phyloP scores from a whole-genome alignment of 1,140 invertebrate species.

The Tetramorium parvispinum region DNA sequence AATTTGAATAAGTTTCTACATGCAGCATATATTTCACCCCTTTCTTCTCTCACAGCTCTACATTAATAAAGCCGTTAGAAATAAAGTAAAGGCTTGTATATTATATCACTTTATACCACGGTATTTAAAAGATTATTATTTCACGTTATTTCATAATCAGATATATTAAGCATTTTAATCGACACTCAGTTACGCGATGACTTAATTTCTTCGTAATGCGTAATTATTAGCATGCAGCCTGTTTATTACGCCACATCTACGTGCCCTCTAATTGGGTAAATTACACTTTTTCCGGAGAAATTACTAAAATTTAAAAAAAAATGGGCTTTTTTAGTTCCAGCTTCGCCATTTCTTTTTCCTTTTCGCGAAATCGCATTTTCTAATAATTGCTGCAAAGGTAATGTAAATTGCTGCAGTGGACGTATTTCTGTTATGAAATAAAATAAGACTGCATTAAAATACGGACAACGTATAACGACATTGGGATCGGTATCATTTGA shows the following conservation, averaged over 20 bases:
- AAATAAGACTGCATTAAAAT: neutral
- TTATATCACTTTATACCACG: neutral
- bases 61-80: neutral
- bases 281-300: neutral
- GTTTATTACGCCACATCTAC: neutral
- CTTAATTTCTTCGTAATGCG: neutral
- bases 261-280: neutral
- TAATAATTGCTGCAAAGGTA: neutral
- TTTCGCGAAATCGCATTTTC: neutral
- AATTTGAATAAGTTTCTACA: neutral
- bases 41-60: neutral
- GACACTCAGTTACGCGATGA: neutral
- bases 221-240: neutral
- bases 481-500: neutral
- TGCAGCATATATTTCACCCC: neutral
- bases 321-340: neutral
- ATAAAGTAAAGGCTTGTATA: neutral
- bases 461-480: neutral
- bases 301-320: neutral
- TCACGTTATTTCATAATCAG: neutral
- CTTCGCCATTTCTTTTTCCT: neutral
- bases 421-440: neutral
- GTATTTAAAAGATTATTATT: neutral
- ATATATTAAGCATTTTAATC: neutral
- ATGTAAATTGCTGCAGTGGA: neutral